These are phyloP conservation scores for Synergus umbraculus DNA, from an alignment of 2,888 invertebrate genomes.

Conservation along the genomic window DNA sequence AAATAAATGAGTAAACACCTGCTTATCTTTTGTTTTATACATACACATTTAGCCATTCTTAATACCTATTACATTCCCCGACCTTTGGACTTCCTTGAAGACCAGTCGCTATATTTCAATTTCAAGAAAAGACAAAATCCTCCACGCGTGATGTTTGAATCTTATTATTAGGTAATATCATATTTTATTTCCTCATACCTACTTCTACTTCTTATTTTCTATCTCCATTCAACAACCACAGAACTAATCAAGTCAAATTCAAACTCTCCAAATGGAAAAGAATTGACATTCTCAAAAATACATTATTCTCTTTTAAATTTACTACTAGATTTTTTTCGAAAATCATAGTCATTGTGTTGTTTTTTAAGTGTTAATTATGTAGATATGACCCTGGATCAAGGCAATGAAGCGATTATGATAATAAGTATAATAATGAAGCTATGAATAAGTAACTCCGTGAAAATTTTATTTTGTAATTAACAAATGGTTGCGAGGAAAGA, in stretches of 20 bases:
- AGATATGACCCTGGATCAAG: conserved; percentile 38
- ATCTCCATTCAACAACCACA: neutral
- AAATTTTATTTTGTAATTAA: conserved; percentile 5
- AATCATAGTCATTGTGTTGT: neutral
- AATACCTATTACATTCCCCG: neutral
- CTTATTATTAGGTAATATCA: neutral
- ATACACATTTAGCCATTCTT: neutral
- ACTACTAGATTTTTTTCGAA: neutral
- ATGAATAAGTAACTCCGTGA: neutral
- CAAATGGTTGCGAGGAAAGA: neutral
- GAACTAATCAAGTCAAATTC: no score
- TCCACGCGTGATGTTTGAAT: neutral
- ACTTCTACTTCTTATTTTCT: neutral
- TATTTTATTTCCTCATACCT: neutral
- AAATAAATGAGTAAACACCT: neutral
- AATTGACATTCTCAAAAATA: neutral
- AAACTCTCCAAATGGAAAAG: neutral
- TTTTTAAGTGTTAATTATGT: neutral
- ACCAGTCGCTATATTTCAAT: neutral
- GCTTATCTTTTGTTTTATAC: neutral
- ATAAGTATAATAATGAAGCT: conserved; percentile 24
- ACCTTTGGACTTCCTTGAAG: neutral
- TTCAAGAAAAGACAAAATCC: neutral
- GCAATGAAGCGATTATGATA: conserved; percentile 34
- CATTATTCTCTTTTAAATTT: neutral